A percentile compares a stretch with the other conserved stretches of the same genome.
These are phyloP conservation scores for Gobio occitaniae DNA, from an alignment of 2,797 vertebrate genomes.

Conservation along the genomic window DNA sequence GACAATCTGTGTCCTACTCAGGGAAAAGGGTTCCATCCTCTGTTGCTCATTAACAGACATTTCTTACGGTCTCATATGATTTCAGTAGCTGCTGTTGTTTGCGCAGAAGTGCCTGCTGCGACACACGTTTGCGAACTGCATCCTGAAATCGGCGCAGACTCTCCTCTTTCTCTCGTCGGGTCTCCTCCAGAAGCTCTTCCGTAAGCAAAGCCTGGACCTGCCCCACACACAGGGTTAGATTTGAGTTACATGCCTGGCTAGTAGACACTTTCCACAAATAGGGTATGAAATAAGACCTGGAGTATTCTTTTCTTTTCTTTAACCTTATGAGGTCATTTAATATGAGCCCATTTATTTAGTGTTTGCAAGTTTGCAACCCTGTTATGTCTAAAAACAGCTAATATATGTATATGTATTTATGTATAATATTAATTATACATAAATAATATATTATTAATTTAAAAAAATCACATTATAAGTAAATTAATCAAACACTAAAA, in stretches of 20 bases:
- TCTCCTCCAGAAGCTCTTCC: slow-evolving; percentile 82
- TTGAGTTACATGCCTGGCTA: neutral
- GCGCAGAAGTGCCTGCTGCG: slow-evolving; percentile 73
- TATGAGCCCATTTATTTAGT: neutral
- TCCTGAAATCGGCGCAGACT: slow-evolving; percentile 84
- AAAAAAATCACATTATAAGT: neutral
- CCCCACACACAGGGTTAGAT: neutral
- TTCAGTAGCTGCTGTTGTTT: slow-evolving; percentile 77
- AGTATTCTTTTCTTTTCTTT: neutral
- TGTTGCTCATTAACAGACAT: neutral
- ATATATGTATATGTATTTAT: too few relatives aligned
- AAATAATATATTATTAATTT: neutral
- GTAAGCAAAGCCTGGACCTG: slow-evolving; percentile 80
- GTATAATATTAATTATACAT: neutral
- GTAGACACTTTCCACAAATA: neutral
- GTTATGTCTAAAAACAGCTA: neutral
- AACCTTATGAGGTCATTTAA: neutral
- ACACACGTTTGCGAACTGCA: slow-evolving; percentile 86
- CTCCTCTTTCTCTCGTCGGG: slow-evolving; percentile 76
- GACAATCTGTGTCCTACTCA: neutral
- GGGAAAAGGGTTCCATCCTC: neutral
- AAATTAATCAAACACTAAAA: neutral
- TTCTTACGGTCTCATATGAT: slow-evolving; percentile 73
- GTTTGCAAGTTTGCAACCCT: neutral
- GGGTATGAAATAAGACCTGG: neutral